Evolutionary conservation across 2,888 invertebrate genomes (phyloP).

Genomic region (Notodonta dromedarius): DNA sequence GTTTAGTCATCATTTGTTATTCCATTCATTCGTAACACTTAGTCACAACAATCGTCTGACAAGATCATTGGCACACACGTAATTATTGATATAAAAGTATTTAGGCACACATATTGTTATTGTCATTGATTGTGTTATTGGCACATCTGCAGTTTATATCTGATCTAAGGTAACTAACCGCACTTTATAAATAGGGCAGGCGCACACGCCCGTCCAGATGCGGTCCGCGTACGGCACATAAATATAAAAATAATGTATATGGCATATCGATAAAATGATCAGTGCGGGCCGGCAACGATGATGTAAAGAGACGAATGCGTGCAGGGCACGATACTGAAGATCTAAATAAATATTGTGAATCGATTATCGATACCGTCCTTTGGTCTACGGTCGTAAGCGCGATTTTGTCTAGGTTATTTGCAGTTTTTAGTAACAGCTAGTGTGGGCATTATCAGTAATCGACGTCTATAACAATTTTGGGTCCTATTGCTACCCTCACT

Average conservation of each 20-base stretch:
- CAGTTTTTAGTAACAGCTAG: too few species aligned
- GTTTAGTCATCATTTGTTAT: background rate
- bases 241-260: conserved; percentile 56
- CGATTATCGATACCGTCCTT: conserved; percentile 12
- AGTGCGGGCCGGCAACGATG: conserved; percentile 52
- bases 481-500: too few species aligned
- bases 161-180: conserved; percentile 61
- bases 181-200: conserved; percentile 71
- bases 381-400: too few species aligned
- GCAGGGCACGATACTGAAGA: conserved; percentile 22
- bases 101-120: conserved; percentile 20
- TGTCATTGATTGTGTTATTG: conserved; percentile 37
- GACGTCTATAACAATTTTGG: too few species aligned
- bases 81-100: conserved; percentile 30
- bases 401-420: too few species aligned
- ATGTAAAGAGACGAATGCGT: conserved; percentile 56
- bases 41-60: conserved; percentile 19
- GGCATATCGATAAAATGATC: conserved; percentile 67
- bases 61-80: conserved; percentile 39
- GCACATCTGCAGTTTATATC: conserved; percentile 45
- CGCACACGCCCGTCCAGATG: conserved; percentile 63
- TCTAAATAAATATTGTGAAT: conserved; percentile 10
- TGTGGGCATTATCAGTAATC: too few species aligned
- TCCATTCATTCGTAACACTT: conserved; percentile 25
- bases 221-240: conserved; percentile 56